Evolutionary conservation across 2,797 vertebrate genomes (phyloP), one percentile per base, ranked within the genome.

Genomic region (Sebastes reedi): DNA sequence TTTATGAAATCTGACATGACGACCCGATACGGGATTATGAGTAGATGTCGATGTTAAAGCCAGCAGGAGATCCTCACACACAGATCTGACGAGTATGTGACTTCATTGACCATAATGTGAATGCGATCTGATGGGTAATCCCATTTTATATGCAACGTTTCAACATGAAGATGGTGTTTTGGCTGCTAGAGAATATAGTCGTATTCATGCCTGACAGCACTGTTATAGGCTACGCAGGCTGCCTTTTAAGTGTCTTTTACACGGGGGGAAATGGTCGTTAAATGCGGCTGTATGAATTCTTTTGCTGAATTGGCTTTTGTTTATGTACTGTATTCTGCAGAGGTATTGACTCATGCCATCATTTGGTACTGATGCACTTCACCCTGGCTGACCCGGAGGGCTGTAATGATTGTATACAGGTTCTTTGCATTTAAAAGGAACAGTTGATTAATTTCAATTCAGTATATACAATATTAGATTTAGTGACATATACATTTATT

Each of bases 71-170:
- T 61, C 4, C 18, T 74, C 24, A 46, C 18, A 55, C 18, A 60
- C 20, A 34, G 13, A 66, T 16, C 16, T 42, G 25, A 20, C 2
- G 14, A 69, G 39, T 46, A 22, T 59, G 22, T 54, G 30, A 67
- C 65, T 65, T 76, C 85, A 80, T 78, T 76, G 82, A 75, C 77
- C 80, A 65, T 66, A 76, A 69, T 82, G 58, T 66, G 58, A 80
- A 73, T 4, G 20, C 0, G 11, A 84, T 82, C 52, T 54, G 67
- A 66, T 22, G 65, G 54, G n/a, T 81, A 84, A 91, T 80, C 69
- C 27, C 14, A 69, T 83, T 79, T 77, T 65, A 75, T 67, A 58
- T 65, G 61, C 72, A 81, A 9, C 32, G 34, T 77, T 81, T 75
- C 27, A 55, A 27, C 20, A 56, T 67, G 22, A 75, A 56, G 20